phyloP scores from a whole-genome alignment of 1,140 invertebrate genomes.

The Atta texana region DNA sequence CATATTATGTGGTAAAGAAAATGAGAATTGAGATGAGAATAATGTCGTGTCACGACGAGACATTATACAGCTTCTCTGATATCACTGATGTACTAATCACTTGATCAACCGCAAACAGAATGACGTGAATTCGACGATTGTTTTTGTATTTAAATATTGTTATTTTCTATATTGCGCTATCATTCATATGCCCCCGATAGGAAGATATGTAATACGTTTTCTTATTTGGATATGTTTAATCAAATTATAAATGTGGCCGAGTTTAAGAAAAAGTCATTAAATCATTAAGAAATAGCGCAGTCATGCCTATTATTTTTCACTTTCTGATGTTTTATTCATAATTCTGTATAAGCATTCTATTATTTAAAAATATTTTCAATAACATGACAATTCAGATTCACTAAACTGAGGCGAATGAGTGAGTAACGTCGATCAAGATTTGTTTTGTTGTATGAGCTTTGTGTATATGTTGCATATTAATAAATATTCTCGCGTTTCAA shows the following conservation, averaged over 20 bases:
- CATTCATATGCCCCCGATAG: neutral
- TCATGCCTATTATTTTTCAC: neutral
- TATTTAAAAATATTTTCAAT: slow-evolving; percentile 5
- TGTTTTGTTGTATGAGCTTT: neutral
- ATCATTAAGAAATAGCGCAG: neutral
- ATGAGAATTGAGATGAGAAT: neutral
- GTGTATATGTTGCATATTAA: neutral
- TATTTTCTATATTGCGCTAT: slow-evolving; percentile 45
- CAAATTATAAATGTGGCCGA: slow-evolving; percentile 18
- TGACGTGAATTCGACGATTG: slow-evolving; percentile 68
- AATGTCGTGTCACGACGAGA: slow-evolving; percentile 23
- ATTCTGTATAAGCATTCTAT: neutral
- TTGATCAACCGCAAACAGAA: slow-evolving; percentile 78
- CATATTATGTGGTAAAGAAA: neutral
- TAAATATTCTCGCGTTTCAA: slow-evolving; percentile 16
- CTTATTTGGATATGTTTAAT: slow-evolving; percentile 44
- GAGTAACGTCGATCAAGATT: neutral
- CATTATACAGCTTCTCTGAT: slow-evolving; percentile 59
- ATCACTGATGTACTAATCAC: slow-evolving; percentile 76
- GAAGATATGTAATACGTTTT: slow-evolving; percentile 10
- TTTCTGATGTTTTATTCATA: neutral
- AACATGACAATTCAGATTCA: neutral
- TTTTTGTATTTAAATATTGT: slow-evolving; percentile 41
- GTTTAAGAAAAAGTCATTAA: slow-evolving; percentile 26
- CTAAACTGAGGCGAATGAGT: neutral